A percentile compares a stretch with the other conserved stretches of the same genome.
Evolutionary conservation across 2,797 vertebrate species (phyloP).

Genomic region (Ptychobarbus kaznakovi): DNA sequence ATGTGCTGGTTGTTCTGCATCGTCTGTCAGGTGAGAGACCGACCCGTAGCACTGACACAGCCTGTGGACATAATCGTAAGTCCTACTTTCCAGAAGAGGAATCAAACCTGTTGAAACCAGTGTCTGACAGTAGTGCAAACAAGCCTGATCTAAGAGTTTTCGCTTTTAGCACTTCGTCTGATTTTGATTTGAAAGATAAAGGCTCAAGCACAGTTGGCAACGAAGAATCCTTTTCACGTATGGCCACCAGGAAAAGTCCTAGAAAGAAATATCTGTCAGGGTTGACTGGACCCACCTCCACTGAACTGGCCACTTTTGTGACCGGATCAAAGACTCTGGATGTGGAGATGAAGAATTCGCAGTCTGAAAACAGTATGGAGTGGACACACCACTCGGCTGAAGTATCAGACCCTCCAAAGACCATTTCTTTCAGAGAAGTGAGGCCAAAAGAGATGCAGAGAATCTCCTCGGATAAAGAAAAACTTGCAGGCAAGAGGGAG

Average conservation of each 20-base stretch:
- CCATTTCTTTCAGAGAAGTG: background rate
- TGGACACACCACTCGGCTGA: background rate
- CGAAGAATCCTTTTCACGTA: background rate
- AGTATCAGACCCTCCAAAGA: background rate
- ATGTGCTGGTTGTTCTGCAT: background rate
- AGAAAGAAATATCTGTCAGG: constrained; percentile 30
- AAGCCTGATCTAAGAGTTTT: background rate
- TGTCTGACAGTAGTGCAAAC: background rate
- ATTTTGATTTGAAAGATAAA: background rate
- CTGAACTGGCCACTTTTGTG: constrained; percentile 10
- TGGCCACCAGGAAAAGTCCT: constrained; percentile 44
- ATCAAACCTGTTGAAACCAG: constrained; percentile 6
- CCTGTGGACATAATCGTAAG: background rate
- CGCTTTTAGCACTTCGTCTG: constrained; percentile 6
- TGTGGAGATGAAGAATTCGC: background rate
- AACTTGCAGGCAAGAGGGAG: background rate
- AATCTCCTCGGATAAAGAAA: background rate
- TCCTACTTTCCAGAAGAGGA: background rate
- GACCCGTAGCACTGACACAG: background rate
- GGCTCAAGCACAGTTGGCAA: background rate
- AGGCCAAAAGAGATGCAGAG: constrained; percentile 11
- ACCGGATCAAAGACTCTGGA: background rate
- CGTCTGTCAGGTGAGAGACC: constrained; percentile 48
- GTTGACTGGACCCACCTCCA: constrained; percentile 5
- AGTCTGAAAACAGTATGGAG: background rate